Evolutionary conservation across 2,113 vertebrate species (phyloP), one percentile per base, ranked within the genome.

Genomic region (Ciconia stormi): DNA sequence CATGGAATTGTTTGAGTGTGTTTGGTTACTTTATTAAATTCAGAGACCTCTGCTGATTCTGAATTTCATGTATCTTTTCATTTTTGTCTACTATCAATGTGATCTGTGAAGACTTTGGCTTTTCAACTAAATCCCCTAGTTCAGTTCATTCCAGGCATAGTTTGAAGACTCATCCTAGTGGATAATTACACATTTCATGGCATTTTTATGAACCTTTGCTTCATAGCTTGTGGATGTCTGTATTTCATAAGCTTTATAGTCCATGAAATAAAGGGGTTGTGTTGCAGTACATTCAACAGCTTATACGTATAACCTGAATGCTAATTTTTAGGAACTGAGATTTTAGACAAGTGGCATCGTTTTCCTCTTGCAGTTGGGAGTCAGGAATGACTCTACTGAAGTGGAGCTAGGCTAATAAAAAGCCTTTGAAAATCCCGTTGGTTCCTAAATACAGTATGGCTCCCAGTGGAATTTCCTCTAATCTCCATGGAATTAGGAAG

Each of bases 121-220:
- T 96, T 96, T 93, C 91, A 94, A 50, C 91, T 84, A 84, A 97
- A 96, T 94, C 32, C 61, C 32, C 46, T 76, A 87, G 42, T 95
- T 95, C 82, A 94, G 90, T 97, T 97, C 95, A 96, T 95, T 96
- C 95, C 80, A 56, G 69, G 76, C 82, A 95, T 94, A 79, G 96
- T 97, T 93, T 93, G 97, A 97, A 96, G 96, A 92, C 67, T 95
- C 55, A 92, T 97, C 96, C 95, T 98, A 90, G 89, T 95, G 97
- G 97, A 97, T 98, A 98, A 98, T 98, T 98, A 96, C 92, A 97
- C 95, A 94, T 98, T 98, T 95, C 80, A 98, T 93, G 96, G 97
- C 90, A 95, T 81, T 97, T 98, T 98, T 97, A 97, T 97, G 94
- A 96, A 87, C 91, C 82, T 98, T 97, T 98, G 96, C 96, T 98